phyloP scores from a whole-genome alignment of 1,140 invertebrate genomes.

The Octopus bimaculoides region DNA sequence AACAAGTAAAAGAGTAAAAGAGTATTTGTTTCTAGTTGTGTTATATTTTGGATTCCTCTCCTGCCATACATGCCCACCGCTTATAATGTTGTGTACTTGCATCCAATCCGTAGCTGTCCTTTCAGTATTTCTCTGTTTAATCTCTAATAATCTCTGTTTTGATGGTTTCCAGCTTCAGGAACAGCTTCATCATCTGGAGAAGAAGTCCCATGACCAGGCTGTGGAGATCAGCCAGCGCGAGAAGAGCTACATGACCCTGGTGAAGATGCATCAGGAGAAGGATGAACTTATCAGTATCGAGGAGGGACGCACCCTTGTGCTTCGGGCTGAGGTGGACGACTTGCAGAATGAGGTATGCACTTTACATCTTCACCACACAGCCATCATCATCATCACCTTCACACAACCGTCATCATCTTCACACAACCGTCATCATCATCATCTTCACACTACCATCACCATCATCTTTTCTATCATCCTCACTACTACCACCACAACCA shows the following conservation, averaged over 20 bases:
- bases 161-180: neutral
- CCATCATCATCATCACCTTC: too few relatives aligned
- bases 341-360: neutral
- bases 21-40: too few relatives aligned
- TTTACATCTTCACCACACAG: neutral
- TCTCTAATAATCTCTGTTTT: neutral
- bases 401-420: too few relatives aligned
- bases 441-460: too few relatives aligned
- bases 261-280: slow-evolving; percentile 8
- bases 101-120: too few relatives aligned
- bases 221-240: neutral
- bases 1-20: too few relatives aligned
- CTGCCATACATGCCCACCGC: too few relatives aligned
- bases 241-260: neutral
- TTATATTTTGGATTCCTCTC: too few relatives aligned
- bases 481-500: too few relatives aligned
- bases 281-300: slow-evolving; percentile 2
- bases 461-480: too few relatives aligned
- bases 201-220: neutral
- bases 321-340: neutral
- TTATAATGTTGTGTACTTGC: too few relatives aligned
- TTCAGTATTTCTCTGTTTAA: neutral
- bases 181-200: neutral
- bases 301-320: neutral
- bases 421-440: neutral